Evolutionary conservation across 2,888 invertebrate species (phyloP).

Genomic region (Amblyjoppa fuscipennis): DNA sequence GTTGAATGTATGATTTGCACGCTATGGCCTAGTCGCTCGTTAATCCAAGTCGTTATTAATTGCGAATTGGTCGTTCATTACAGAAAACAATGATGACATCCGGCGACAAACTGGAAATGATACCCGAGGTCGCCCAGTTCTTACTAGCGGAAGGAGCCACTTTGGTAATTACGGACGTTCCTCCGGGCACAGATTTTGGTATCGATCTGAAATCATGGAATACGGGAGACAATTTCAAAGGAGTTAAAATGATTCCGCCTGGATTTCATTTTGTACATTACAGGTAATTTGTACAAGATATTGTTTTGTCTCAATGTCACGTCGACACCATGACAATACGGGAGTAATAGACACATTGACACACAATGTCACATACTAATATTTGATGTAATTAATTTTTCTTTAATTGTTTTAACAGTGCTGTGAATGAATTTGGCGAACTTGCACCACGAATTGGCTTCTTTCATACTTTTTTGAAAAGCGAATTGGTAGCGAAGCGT

Average conservation of each 20-base stretch:
- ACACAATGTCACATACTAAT: conserved; percentile 41
- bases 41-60: not conserved
- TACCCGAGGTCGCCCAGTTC: conserved; percentile 91
- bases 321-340: conserved; percentile 69
- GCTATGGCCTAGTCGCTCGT: not conserved
- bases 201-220: conserved; percentile 97
- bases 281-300: conserved; percentile 86
- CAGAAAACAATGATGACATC: conserved; percentile 51
- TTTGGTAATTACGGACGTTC: conserved; percentile 94
- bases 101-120: conserved; percentile 86
- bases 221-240: conserved; percentile 96
- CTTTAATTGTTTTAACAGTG: conserved; percentile 80
- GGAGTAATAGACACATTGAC: too few species aligned
- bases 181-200: conserved; percentile 97
- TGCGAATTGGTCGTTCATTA: not conserved
- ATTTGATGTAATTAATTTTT: conserved; percentile 75
- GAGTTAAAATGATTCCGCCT: conserved; percentile 99
- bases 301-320: conserved; percentile 32
- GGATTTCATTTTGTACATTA: conserved; percentile 98
- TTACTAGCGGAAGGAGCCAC: conserved; percentile 93
- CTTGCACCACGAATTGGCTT: conserved; percentile 91
- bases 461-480: conserved; percentile 92
- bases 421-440: conserved; percentile 86
- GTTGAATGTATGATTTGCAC: not conserved
- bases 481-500: conserved; percentile 94